Percentiles rank a stretch among this genome's conserved stretches.
These are phyloP conservation scores for Matsumurasca onukii DNA, from an alignment of 1,140 invertebrate species.

Conservation along the genomic window DNA sequence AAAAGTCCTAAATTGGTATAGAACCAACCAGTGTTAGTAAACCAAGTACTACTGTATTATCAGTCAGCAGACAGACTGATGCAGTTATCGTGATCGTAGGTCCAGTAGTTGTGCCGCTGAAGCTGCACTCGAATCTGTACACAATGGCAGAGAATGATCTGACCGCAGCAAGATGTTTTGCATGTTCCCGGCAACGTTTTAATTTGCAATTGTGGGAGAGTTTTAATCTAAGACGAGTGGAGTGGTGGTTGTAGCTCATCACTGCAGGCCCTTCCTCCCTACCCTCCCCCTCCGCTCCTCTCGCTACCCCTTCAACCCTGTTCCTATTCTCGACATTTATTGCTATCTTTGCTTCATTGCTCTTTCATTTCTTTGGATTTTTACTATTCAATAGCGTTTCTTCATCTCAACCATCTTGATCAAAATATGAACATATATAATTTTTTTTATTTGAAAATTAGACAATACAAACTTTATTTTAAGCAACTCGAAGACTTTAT, in stretches of 20 bases:
- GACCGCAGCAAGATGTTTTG: background rate
- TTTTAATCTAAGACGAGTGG: constrained; percentile 10
- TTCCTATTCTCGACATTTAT: constrained; percentile 28
- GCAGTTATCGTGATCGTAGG: too few species aligned
- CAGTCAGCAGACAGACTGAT: too few species aligned
- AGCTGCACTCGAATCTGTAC: too few species aligned
- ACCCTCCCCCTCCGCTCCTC: constrained; percentile 51
- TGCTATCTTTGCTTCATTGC: constrained; percentile 50
- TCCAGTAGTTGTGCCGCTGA: too few species aligned
- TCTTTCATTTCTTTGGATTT: constrained; percentile 48
- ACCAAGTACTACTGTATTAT: too few species aligned
- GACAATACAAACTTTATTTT: too few species aligned
- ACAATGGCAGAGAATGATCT: background rate
- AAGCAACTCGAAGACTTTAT: too few species aligned
- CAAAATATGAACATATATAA: too few species aligned
- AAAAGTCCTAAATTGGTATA: too few species aligned
- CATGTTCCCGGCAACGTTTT: background rate
- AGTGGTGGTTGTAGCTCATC: constrained; percentile 9
- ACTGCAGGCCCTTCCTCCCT: constrained; percentile 42
- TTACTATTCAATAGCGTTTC: constrained; percentile 30
- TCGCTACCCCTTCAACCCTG: constrained; percentile 18
- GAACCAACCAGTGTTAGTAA: too few species aligned
- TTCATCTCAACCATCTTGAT: constrained; percentile 16
- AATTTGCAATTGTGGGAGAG: constrained; percentile 17
- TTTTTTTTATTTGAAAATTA: too few species aligned